A percentile compares a stretch with the other conserved stretches of the same genome.
Evolutionary conservation across 2,113 vertebrate species (phyloP).

Genomic region (Miniopterus natalensis): DNA sequence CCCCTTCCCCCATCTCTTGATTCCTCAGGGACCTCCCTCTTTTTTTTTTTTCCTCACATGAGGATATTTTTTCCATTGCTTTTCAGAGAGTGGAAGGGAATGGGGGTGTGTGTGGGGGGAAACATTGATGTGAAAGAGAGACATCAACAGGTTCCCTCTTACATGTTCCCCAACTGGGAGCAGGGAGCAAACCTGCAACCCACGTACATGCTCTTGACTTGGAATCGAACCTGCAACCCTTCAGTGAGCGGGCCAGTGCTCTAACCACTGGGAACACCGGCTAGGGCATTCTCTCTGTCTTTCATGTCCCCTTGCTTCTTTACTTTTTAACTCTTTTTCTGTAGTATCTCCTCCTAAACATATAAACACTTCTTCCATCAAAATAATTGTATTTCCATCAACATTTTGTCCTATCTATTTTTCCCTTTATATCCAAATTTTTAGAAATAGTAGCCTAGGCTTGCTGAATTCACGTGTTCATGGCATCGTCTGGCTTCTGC

Average conservation of each 20-base stretch:
- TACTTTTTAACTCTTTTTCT: not conserved
- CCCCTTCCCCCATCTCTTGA: not conserved
- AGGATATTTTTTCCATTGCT: too few relatives aligned
- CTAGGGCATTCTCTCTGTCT: too few relatives aligned
- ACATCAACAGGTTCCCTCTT: too few relatives aligned
- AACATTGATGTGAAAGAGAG: too few relatives aligned
- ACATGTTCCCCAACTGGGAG: too few relatives aligned
- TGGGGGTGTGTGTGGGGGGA: too few relatives aligned
- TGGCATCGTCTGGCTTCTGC: not conserved
- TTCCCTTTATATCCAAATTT: not conserved
- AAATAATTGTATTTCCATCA: not conserved
- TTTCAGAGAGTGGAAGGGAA: too few relatives aligned
- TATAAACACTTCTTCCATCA: conserved; percentile 42
- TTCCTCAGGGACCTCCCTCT: not conserved
- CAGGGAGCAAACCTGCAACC: too few relatives aligned
- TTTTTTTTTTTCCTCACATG: not conserved
- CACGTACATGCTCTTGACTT: too few relatives aligned
- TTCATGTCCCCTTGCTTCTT: not conserved
- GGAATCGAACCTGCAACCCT: too few relatives aligned
- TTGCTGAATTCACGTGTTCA: conserved; percentile 25
- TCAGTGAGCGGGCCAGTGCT: too few relatives aligned
- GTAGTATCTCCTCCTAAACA: not conserved
- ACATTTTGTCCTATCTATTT: conserved; percentile 27
- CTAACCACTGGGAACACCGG: too few relatives aligned
- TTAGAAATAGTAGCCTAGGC: conserved; percentile 35